phyloP scores from a whole-genome alignment of 2,797 vertebrate genomes.

The Typhlichthys eigenmanni region DNA sequence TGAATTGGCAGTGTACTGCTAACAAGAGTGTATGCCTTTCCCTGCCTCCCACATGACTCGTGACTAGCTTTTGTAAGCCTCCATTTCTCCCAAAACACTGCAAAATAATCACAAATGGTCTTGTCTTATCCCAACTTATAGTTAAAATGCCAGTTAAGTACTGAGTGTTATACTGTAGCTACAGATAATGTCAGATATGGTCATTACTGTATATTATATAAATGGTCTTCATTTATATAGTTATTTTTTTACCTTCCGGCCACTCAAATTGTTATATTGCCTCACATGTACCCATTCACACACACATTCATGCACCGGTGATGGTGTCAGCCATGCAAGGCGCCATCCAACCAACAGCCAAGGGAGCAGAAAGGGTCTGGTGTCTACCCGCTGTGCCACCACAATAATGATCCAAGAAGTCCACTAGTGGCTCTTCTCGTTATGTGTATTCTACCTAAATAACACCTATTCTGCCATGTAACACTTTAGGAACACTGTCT shows the following conservation, averaged over 20 bases:
- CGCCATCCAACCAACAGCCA: too few relatives aligned
- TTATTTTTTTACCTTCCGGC: too few relatives aligned
- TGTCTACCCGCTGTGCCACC: too few relatives aligned
- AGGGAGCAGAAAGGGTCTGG: too few relatives aligned
- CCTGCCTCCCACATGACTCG: neutral
- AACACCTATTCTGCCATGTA: neutral
- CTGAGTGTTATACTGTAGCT: neutral
- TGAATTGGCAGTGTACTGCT: neutral
- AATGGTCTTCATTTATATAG: too few relatives aligned
- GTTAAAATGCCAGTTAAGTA: slow-evolving; percentile 2
- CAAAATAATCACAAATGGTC: neutral
- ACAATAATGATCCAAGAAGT: slow-evolving; percentile 13
- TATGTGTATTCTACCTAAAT: neutral
- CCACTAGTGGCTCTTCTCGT: neutral
- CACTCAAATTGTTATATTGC: too few relatives aligned
- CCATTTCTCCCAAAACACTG: neutral
- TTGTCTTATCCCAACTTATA: neutral
- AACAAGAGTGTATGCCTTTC: neutral
- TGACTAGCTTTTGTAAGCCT: neutral
- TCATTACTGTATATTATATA: neutral
- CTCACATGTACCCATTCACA: too few relatives aligned
- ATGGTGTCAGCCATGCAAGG: too few relatives aligned
- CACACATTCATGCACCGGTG: too few relatives aligned
- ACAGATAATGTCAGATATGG: slow-evolving; percentile 1
- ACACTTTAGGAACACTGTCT: neutral